These are phyloP conservation scores for Busseola fusca DNA, from an alignment of 2,888 invertebrate genomes.

Conservation along the genomic window DNA sequence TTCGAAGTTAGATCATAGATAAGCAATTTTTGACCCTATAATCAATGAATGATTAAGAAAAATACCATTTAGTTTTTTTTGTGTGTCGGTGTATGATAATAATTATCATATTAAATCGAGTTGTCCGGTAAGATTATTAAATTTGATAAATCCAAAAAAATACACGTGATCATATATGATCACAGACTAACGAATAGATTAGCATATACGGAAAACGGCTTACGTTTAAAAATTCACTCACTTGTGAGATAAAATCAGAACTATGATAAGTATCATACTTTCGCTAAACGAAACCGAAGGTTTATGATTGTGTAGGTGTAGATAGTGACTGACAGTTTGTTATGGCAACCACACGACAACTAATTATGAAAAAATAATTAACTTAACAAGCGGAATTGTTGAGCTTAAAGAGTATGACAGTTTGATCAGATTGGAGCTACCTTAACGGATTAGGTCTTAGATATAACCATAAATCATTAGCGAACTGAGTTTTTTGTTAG, in stretches of 20 bases:
- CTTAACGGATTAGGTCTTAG: slow-evolving; percentile 56
- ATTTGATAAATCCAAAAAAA: slow-evolving; percentile 34
- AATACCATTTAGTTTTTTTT: slow-evolving; percentile 46
- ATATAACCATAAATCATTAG: slow-evolving; percentile 45
- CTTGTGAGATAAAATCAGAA: slow-evolving; percentile 68
- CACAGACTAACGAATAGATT: slow-evolving; percentile 46
- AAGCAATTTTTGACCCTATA: slow-evolving; percentile 41
- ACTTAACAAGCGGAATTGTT: slow-evolving; percentile 67
- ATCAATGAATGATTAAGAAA: slow-evolving; percentile 52
- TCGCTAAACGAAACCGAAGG: slow-evolving; percentile 74
- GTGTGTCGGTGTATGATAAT: slow-evolving; percentile 41
- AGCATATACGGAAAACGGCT: slow-evolving; percentile 47
- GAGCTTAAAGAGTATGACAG: slow-evolving; percentile 68
- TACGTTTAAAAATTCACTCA: slow-evolving; percentile 55
- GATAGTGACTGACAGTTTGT: slow-evolving; percentile 49
- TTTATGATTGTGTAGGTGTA: slow-evolving; percentile 69
- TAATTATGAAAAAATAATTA: slow-evolving; percentile 67
- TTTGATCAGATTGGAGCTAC: slow-evolving; percentile 70
- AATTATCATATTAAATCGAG: slow-evolving; percentile 55
- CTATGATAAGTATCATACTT: slow-evolving; percentile 72
- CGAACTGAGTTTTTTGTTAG: slow-evolving; percentile 44
- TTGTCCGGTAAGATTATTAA: slow-evolving; percentile 38
- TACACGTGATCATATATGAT: slow-evolving; percentile 33
- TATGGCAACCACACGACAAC: slow-evolving; percentile 56
- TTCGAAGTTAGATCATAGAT: slow-evolving; percentile 52